These are phyloP conservation scores for Muntiacus muntjak DNA, from an alignment of 2,113 vertebrate genomes.

Conservation along the genomic window DNA sequence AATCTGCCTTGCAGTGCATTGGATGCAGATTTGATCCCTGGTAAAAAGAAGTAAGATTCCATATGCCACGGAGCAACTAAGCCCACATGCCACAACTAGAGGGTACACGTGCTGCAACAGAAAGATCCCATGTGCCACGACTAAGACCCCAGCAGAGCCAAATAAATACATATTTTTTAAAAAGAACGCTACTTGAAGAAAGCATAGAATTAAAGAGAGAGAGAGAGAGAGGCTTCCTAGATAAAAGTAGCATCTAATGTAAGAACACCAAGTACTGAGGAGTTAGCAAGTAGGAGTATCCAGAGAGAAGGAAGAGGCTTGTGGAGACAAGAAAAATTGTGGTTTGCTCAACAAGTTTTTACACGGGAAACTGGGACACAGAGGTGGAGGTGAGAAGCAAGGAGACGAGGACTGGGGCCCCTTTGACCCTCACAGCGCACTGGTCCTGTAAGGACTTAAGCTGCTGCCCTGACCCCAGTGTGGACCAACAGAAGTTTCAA, in stretches of 20 bases:
- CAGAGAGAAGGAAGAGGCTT: neutral
- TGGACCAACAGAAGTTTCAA: neutral
- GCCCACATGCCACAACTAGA: fast-evolving
- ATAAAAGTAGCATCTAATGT: neutral
- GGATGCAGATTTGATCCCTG: neutral
- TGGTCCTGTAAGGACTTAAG: neutral
- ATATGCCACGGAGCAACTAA: neutral
- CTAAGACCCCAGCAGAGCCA: neutral
- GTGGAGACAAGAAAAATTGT: neutral
- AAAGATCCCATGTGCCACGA: neutral
- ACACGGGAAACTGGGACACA: neutral
- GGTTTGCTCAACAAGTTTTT: neutral
- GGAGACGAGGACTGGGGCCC: neutral
- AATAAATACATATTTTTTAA: neutral
- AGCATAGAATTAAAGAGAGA: neutral
- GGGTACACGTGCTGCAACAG: neutral
- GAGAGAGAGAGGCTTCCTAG: neutral
- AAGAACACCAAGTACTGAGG: neutral
- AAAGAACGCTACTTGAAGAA: neutral
- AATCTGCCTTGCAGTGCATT: neutral
- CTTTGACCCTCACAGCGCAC: neutral
- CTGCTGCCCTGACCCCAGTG: neutral
- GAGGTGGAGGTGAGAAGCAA: neutral
- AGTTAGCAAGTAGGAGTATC: neutral
- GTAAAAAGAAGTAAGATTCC: neutral